Evolutionary conservation across 1,140 invertebrate genomes (phyloP).

Genomic region (Megalopta genalis): DNA sequence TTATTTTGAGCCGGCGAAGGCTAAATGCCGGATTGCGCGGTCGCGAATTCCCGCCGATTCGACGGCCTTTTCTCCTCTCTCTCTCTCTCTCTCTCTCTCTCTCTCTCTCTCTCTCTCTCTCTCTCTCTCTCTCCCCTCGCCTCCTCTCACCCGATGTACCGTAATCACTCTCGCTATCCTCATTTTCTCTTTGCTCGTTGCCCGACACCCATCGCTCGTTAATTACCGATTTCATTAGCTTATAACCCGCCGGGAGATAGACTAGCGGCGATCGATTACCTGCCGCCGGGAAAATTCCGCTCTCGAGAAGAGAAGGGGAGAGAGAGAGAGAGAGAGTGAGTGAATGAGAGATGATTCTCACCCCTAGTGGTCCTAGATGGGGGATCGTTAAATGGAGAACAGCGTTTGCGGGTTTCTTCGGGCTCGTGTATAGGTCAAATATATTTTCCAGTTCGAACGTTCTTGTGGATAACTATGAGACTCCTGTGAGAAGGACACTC

Average conservation of each 20-base stretch:
- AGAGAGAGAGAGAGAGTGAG: no score
- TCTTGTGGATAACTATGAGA: no score
- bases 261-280: constrained; percentile 8
- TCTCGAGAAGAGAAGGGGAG: no score
- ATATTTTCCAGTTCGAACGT: no score
- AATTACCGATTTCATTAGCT: constrained; percentile 1
- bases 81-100: not conserved
- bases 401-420: no score
- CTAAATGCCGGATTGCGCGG: constrained; percentile 64
- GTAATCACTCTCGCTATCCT: not conserved
- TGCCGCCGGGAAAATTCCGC: not conserved
- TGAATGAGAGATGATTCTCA: no score
- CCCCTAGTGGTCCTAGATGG: no score
- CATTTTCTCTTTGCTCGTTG: not conserved
- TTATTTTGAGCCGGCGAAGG: constrained; percentile 74
- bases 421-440: no score
- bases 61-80: constrained; percentile 40
- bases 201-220: constrained; percentile 2
- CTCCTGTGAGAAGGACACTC: no score
- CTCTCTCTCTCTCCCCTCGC: not conserved
- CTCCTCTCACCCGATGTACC: not conserved
- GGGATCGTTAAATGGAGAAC: no score
- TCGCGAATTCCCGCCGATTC: constrained; percentile 65
- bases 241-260: not conserved
- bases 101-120: not conserved